Evolutionary conservation across 2,797 vertebrate genomes (phyloP), one percentile per base, ranked within the genome.

Genomic region (Heterohyrax brucei): DNA sequence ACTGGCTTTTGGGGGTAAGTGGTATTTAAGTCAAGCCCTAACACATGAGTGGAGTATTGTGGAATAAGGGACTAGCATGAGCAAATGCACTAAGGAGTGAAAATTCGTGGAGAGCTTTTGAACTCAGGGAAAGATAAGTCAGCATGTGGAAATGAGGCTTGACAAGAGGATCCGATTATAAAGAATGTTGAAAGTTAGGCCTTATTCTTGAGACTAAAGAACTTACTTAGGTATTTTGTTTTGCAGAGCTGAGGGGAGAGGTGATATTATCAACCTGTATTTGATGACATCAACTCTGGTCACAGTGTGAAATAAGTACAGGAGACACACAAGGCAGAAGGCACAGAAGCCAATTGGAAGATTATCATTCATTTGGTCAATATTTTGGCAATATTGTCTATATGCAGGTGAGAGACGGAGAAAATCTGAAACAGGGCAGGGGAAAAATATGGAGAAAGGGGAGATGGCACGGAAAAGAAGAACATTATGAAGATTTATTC

Each of bases 161-260:
- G 39, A 80, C 5, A 72, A 48, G 9, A 75, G 12, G 19, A 8
- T 56, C n/a, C 24, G n/a, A 33, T 18, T 73, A 2, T 26, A 4
- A 24, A 22, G n/a, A 94, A 22, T 59, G 26, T 28, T 86, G 30
- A 48, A 87, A 50, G 68, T 46, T 64, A n/a, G 24, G 33, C 53
- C 92, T 87, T 76, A 73, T 68, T 72, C 46, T 86, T 81, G 56
- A 93, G 56, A 72, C 53, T 86, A 85, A 77, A 26, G 13, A 24
- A 89, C 46, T 5, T 30, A 59, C 68, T 86, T n/a, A 83, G 75
- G 59, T 56, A 24, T n/a, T 28, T 53, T 62, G 86, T 26, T 33
- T 7, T 8, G 3, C 3, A 0, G 39, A 2, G 8, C 39, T 39
- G 39, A 0, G 1, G 1, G 13, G 1, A 26, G 22, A 8, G 28